Conservation (phyloP, 1,140 invertebrate species). For the Dinothrombium tinctorium region DNA sequence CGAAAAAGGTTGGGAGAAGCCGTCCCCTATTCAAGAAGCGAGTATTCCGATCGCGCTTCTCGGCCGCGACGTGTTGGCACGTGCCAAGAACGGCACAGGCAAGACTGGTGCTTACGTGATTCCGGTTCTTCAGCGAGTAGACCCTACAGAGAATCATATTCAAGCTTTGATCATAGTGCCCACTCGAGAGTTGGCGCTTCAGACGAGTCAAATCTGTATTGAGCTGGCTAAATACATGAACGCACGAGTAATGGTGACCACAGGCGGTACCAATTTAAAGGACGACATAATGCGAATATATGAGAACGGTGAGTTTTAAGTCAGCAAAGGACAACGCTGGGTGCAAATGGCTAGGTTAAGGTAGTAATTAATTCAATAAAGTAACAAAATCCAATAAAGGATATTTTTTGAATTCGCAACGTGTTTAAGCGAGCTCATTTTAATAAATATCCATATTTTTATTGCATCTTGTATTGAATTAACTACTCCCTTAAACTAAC, state of each 20-base stretch:
- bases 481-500: too few species aligned
- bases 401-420: too few species aligned
- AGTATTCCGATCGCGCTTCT: conserved; percentile 93
- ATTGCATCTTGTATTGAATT: too few species aligned
- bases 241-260: conserved; percentile 95
- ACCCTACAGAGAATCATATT: conserved; percentile 63
- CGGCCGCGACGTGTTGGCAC: conserved; percentile 87
- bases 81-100: conserved; percentile 98
- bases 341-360: too few species aligned
- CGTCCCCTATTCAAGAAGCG: conserved; percentile 96
- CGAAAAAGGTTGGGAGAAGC: conserved; percentile 99
- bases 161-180: conserved; percentile 97
- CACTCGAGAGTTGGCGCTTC: conserved; percentile 91
- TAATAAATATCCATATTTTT: too few species aligned
- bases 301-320: conserved; percentile 41
- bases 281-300: conserved; percentile 99
- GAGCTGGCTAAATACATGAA: conserved; percentile 89
- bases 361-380: too few species aligned
- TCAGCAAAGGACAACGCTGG: too few species aligned
- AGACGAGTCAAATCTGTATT: conserved; percentile 98
- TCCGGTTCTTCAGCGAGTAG: conserved; percentile 83
- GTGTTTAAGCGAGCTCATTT: too few species aligned
- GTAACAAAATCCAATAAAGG: too few species aligned
- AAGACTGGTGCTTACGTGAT: conserved; percentile 99
- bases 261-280: conserved; percentile 86